Base-by-base conservation (phyloP, 2,113 vertebrate species). In the Thunnus maccoyii region DNA sequence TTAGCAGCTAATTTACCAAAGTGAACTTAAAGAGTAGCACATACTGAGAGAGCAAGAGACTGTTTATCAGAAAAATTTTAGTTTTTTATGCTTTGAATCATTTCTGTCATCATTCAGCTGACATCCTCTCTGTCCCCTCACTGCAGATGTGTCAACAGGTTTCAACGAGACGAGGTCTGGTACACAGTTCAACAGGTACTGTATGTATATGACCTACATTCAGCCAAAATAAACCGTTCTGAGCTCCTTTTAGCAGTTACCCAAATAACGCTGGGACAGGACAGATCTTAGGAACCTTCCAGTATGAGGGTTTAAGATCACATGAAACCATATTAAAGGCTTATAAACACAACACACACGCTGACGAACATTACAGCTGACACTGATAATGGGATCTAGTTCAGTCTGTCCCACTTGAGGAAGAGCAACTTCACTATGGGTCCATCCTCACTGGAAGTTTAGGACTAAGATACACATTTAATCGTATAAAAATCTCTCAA, bases 241-340 rank as follows among this genome's bases (percentile, higher is more conserved):
- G 57, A 16, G 30, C 55, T 63, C 16, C 11, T 80, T 83, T 75
- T 30, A 83, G 72, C 67, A 5, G 18, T 69, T 86, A 76, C 62
- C 80, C 61, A 82, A 67, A 64, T 57, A 67, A 12, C 15, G 14
- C 22, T 46, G 44, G n/a, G 36, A 51, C 64, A 11, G 46, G 13
- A 69, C 30, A 44, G 51, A 63, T 67, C 51, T 44, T 2, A 78
- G 52, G 57, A 76, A 64, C 16, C 55, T 60, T 70, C 22, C 46
- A 65, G 76, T 17, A n/a, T 48, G 64, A 46, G 18, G n/a, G 5
- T 64, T 83, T 77, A 65, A 73, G 41, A 66, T 63, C 52, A 22
- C 54, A 76, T 70, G 50, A 73, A 87, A 76, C 62, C 68, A 80
- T 82, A 83, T 80, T 78, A 87, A 62, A 63, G 64, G 78, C 70